Percentiles rank a stretch among this genome's conserved stretches.
These are phyloP conservation scores for Paramormyrops hopkinsi DNA, from an alignment of 2,797 vertebrate species.

Conservation along the genomic window DNA sequence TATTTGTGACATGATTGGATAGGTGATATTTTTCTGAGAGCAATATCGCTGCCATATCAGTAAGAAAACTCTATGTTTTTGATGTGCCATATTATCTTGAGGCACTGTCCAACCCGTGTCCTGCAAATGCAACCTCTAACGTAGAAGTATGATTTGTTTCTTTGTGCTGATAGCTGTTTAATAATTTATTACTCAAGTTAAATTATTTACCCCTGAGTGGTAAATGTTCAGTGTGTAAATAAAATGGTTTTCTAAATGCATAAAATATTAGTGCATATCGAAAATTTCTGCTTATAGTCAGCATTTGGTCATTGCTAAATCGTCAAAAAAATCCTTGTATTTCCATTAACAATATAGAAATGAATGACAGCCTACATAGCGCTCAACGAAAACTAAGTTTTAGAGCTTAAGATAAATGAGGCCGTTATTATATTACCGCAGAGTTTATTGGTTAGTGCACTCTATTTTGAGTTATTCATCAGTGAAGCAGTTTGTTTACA, in stretches of 20 bases:
- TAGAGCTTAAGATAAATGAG: slow-evolving; percentile 19
- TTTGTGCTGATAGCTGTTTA: slow-evolving; percentile 36
- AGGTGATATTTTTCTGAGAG: neutral
- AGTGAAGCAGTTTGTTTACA: slow-evolving; percentile 29
- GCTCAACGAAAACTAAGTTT: slow-evolving; percentile 16
- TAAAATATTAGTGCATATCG: neutral
- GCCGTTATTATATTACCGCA: slow-evolving; percentile 24
- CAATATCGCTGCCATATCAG: neutral
- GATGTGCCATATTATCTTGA: neutral
- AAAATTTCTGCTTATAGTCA: neutral
- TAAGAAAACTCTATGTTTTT: neutral
- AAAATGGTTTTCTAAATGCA: slow-evolving; percentile 10
- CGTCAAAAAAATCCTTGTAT: neutral
- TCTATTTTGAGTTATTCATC: slow-evolving; percentile 26
- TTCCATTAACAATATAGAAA: slow-evolving; percentile 7
- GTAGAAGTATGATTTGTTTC: slow-evolving; percentile 29
- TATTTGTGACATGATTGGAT: neutral
- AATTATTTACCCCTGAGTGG: slow-evolving; percentile 36
- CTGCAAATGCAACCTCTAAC: neutral
- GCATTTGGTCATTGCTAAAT: slow-evolving; percentile 16
- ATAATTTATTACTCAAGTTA: slow-evolving; percentile 37
- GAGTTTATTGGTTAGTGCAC: slow-evolving; percentile 38
- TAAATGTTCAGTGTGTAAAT: slow-evolving; percentile 22
- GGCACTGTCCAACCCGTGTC: neutral
- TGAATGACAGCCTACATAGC: neutral